Evolutionary conservation across 2,113 vertebrate genomes (phyloP).

Genomic region (Triplophysa tibetana): DNA sequence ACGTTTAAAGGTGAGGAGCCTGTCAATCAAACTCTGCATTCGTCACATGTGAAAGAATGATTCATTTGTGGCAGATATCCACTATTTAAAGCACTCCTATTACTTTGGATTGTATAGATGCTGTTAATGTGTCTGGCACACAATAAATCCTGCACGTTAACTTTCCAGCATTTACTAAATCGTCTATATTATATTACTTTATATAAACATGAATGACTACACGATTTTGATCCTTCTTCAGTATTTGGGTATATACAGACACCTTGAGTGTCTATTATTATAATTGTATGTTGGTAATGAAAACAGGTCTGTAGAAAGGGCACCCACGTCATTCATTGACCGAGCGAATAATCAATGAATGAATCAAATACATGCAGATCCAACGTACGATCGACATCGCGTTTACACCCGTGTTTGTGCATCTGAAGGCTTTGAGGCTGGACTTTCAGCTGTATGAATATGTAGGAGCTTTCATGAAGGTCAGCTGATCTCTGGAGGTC

Average conservation of each 20-base stretch:
- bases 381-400: slow-evolving; percentile 3
- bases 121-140: neutral
- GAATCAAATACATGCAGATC: slow-evolving; percentile 18
- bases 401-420: slow-evolving; percentile 5
- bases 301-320: slow-evolving; percentile 4
- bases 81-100: slow-evolving; percentile 19
- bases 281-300: slow-evolving; percentile 6
- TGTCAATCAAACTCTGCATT: slow-evolving; percentile 43
- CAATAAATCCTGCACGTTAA: neutral
- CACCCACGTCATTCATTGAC: neutral
- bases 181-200: neutral
- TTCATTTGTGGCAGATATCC: slow-evolving; percentile 30
- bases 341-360: slow-evolving; percentile 31
- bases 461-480: slow-evolving; percentile 16
- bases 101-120: slow-evolving; percentile 12
- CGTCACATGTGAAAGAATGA: slow-evolving; percentile 34
- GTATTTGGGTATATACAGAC: neutral
- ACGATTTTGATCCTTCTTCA: too few species aligned
- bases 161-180: neutral
- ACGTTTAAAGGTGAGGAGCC: slow-evolving; percentile 41
- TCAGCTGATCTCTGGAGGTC: slow-evolving; percentile 23
- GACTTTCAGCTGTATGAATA: slow-evolving; percentile 22
- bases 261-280: neutral
- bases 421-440: neutral
- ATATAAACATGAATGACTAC: neutral